A percentile compares a stretch with the other conserved stretches of the same genome.
These are phyloP conservation scores for Megaustenia siamemsis DNA, from an alignment of 2,888 invertebrate species.

Conservation along the genomic window DNA sequence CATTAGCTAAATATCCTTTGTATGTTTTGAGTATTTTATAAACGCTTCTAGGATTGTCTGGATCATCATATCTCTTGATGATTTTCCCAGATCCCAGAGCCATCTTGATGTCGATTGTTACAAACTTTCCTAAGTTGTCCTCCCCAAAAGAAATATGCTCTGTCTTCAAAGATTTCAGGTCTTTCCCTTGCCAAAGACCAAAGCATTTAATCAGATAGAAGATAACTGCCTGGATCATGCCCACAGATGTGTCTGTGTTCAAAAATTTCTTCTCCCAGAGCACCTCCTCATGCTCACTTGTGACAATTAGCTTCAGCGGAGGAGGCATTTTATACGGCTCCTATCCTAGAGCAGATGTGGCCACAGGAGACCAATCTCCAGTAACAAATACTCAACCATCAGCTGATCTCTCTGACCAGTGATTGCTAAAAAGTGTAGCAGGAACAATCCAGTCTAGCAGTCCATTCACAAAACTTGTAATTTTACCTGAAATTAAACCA, in stretches of 20 bases:
- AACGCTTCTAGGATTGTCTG: slow-evolving; percentile 44
- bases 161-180: slow-evolving; percentile 39
- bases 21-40: slow-evolving; percentile 51
- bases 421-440: too few species aligned
- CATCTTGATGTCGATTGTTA: slow-evolving; percentile 24
- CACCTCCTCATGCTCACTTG: slow-evolving; percentile 42
- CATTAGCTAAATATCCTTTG: slow-evolving; percentile 43
- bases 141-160: slow-evolving; percentile 42
- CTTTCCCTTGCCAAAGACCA: slow-evolving; percentile 47
- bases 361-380: too few species aligned
- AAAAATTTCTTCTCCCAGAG: slow-evolving; percentile 43
- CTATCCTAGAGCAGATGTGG: too few species aligned
- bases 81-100: slow-evolving; percentile 21
- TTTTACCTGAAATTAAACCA: too few species aligned
- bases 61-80: slow-evolving; percentile 46
- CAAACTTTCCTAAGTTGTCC: slow-evolving; percentile 42
- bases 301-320: slow-evolving; percentile 22
- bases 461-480: too few species aligned
- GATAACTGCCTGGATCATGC: slow-evolving; percentile 48
- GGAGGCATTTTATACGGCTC: slow-evolving; percentile 23
- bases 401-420: too few species aligned
- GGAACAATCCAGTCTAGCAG: too few species aligned
- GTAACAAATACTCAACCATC: too few species aligned
- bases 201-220: slow-evolving; percentile 53
- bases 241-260: slow-evolving; percentile 34